Percentiles rank a stretch among this genome's conserved stretches.
Evolutionary conservation across 2,888 invertebrate species (phyloP).

Genomic region (Drepana falcataria): DNA sequence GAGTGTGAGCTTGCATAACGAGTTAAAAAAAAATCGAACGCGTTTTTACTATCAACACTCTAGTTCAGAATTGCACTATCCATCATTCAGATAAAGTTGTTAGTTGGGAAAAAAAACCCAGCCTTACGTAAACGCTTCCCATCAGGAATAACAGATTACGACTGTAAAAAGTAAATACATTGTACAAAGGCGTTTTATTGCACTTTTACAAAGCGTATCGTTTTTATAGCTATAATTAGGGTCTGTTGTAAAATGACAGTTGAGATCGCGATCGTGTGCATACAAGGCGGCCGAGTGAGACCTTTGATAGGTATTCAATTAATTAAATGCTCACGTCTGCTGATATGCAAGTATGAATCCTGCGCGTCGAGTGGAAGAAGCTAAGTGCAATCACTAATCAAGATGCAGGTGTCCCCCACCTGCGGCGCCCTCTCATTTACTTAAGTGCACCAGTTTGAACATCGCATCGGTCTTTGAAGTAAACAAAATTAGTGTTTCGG

Average conservation of each 20-base stretch:
- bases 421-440: slow-evolving; percentile 50
- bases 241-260: slow-evolving; percentile 36
- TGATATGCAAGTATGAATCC: slow-evolving; percentile 58
- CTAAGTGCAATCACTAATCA: slow-evolving; percentile 68
- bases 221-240: slow-evolving; percentile 28
- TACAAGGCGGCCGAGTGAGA: slow-evolving; percentile 22
- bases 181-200: slow-evolving; percentile 9
- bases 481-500: slow-evolving; percentile 38
- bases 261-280: slow-evolving; percentile 32
- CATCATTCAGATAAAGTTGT: no score
- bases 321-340: slow-evolving; percentile 60
- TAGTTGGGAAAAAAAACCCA: no score
- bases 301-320: slow-evolving; percentile 49
- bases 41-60: no score
- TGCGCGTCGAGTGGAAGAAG: slow-evolving; percentile 47
- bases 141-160: no score
- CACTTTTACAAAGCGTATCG: slow-evolving; percentile 5
- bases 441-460: slow-evolving; percentile 48
- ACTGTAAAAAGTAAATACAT: not conserved
- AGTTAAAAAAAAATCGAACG: no score
- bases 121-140: no score
- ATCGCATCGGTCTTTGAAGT: slow-evolving; percentile 26
- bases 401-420: slow-evolving; percentile 69
- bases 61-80: no score
- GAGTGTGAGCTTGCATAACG: no score